Evolutionary conservation across 2,113 vertebrate genomes (phyloP).

Genomic region (Limnothrissa miodon): DNA sequence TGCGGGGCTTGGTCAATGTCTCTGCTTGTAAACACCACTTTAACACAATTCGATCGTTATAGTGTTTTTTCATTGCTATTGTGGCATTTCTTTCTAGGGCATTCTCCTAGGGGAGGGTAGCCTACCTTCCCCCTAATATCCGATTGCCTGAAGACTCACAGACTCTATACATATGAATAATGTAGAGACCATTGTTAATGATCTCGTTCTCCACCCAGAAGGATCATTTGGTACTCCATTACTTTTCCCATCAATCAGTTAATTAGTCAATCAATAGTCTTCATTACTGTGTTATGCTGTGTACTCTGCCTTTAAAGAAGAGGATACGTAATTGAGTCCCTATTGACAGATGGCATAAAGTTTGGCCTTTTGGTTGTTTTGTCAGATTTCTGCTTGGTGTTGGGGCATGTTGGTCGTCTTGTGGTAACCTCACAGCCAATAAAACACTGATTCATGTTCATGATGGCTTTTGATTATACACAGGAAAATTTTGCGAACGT

Average conservation of each 20-base stretch:
- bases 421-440: not conserved
- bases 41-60: not conserved
- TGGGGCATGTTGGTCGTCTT: not conserved
- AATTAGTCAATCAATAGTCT: constrained; percentile 75
- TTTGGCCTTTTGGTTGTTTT: not conserved
- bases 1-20: not conserved
- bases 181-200: constrained; percentile 71
- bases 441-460: not conserved
- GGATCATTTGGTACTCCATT: constrained; percentile 70
- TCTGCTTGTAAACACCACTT: constrained; percentile 31
- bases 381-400: not conserved
- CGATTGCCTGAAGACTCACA: not conserved
- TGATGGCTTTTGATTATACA: not conserved
- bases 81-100: not conserved
- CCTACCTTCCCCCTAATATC: constrained; percentile 1
- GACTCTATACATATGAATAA: constrained; percentile 68
- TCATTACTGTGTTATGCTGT: constrained; percentile 70
- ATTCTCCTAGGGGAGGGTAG: not conserved
- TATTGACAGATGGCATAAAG: not conserved
- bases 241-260: constrained; percentile 74
- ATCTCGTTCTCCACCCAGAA: constrained; percentile 58
- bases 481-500: not conserved
- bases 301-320: constrained; percentile 53
- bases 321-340: constrained; percentile 64
- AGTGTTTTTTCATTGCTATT: not conserved